Evolutionary conservation across 2,113 vertebrate species (phyloP).

Genomic region (Burhinus oedicnemus): DNA sequence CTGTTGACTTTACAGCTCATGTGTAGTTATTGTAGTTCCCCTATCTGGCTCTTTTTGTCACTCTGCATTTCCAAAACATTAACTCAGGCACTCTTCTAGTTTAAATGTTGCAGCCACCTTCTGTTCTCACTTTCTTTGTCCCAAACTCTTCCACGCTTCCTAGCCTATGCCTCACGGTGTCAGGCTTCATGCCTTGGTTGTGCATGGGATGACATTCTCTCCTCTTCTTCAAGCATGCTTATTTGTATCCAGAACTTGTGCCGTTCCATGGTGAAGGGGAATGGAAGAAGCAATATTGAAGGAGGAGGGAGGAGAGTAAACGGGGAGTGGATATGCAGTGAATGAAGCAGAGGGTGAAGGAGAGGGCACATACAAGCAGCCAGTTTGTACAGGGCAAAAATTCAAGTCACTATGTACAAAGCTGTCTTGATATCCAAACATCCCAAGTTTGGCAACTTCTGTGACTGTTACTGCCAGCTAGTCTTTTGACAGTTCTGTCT

Average conservation of each 20-base stretch:
- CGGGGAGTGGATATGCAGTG: neutral
- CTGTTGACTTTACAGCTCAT: neutral
- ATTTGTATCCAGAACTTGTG: neutral
- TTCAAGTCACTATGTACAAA: neutral
- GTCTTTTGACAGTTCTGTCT: neutral
- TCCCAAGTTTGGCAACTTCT: neutral
- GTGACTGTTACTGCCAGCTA: neutral
- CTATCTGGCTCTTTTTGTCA: neutral
- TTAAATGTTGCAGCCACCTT: neutral
- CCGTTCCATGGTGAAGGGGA: neutral
- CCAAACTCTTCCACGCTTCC: neutral
- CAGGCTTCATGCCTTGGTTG: neutral
- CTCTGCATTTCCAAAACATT: neutral
- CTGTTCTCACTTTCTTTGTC: neutral
- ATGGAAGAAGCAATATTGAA: neutral
- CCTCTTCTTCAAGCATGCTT: neutral
- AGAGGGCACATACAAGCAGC: neutral
- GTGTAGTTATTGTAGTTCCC: neutral
- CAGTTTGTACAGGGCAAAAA: neutral
- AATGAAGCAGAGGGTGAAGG: neutral
- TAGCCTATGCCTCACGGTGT: fast-evolving
- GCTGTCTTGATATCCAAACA: neutral
- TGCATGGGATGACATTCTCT: neutral
- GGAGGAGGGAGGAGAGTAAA: too few relatives aligned
- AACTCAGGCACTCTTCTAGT: neutral